These are phyloP conservation scores for Petrosia ficiformis DNA, from an alignment of 37 sponge, comb jelly and placozoan genomes.

Conservation along the genomic window DNA sequence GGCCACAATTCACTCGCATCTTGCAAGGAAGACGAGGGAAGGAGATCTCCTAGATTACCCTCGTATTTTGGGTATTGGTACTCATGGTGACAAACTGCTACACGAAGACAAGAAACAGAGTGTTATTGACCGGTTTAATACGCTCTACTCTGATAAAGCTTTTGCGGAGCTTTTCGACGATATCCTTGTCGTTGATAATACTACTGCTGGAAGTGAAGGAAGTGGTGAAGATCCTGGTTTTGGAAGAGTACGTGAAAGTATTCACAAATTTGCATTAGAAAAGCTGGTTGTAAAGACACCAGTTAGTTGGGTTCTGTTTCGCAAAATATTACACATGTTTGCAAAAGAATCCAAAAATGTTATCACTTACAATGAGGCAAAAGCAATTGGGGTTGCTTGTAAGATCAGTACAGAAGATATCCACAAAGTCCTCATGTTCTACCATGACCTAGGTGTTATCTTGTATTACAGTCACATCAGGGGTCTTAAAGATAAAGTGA, in stretches of 20 bases:
- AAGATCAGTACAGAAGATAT: conserved; percentile 15
- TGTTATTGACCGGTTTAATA: background rate
- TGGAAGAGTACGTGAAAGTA: background rate
- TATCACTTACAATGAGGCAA: conserved; percentile 1
- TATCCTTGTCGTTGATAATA: conserved; percentile 46
- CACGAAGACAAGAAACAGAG: background rate
- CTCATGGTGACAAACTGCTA: conserved; percentile 25
- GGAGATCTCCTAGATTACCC: conserved; percentile 5
- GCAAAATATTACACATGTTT: conserved; percentile 37
- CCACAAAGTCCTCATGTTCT: conserved; percentile 45
- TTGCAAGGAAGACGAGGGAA: background rate
- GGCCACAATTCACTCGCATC: conserved; percentile 32
- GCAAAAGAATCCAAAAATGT: conserved; percentile 6
- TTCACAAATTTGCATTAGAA: conserved; percentile 21
- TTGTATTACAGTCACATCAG: conserved; percentile 31
- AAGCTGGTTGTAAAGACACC: conserved; percentile 25
- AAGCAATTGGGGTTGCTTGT: conserved; percentile 13
- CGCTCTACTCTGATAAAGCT: conserved; percentile 1
- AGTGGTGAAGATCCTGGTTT: conserved; percentile 28
- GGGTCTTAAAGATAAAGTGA: conserved; percentile 6
- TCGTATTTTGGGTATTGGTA: conserved; percentile 36
- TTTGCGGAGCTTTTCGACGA: background rate
- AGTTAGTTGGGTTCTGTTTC: conserved; percentile 44
- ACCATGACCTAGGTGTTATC: conserved; percentile 56
- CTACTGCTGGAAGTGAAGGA: conserved; percentile 47